These are phyloP conservation scores for Ceyx margarethae DNA, from an alignment of 2,113 vertebrate species.

Conservation along the genomic window DNA sequence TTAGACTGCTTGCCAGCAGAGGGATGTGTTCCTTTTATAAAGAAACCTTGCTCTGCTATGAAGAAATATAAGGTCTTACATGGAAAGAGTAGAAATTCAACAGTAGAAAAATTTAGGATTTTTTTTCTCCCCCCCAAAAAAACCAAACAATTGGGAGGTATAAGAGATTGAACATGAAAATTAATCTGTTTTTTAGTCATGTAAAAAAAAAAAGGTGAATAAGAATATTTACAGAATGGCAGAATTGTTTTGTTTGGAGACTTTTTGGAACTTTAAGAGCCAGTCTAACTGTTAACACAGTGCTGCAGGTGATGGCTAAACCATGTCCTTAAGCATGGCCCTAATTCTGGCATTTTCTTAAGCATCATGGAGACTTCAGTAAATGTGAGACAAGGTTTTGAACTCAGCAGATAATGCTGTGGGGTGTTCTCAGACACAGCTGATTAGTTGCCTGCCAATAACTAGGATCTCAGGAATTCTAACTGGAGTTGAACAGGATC, in stretches of 20 bases:
- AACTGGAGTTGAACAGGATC: neutral
- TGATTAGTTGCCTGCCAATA: neutral
- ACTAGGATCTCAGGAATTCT: neutral
- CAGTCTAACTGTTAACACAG: too few relatives aligned
- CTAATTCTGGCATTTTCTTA: neutral
- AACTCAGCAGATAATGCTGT: neutral
- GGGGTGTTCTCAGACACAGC: neutral
- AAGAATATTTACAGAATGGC: neutral
- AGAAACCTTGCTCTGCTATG: neutral
- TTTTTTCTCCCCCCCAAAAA: too few relatives aligned
- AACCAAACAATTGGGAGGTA: neutral
- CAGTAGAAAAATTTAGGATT: too few relatives aligned
- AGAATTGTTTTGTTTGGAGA: too few relatives aligned
- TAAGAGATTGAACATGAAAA: neutral
- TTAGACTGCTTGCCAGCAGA: neutral
- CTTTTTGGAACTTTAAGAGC: too few relatives aligned
- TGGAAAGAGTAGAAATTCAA: neutral
- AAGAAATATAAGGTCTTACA: neutral
- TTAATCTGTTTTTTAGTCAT: neutral
- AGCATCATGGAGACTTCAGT: rapidly evolving
- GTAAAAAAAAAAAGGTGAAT: neutral
- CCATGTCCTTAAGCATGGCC: too few relatives aligned
- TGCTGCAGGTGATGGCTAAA: too few relatives aligned
- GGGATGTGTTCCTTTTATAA: neutral
- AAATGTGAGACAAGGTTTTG: neutral